phyloP scores from a whole-genome alignment of 2,113 vertebrate species.

The Limanda limanda region DNA sequence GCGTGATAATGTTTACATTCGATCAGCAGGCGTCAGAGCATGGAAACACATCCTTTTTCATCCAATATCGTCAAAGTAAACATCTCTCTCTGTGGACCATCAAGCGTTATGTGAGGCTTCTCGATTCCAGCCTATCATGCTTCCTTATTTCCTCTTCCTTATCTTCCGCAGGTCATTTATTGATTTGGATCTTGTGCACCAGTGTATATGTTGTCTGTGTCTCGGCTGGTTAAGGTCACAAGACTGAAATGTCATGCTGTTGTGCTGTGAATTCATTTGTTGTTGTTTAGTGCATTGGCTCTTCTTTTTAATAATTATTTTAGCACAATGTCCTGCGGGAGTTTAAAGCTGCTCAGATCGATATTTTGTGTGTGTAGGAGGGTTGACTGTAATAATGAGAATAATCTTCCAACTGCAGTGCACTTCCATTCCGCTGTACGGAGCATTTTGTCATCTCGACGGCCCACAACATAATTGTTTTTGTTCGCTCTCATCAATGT shows the following conservation, averaged over 20 bases:
- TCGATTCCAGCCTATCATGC: constrained; percentile 11
- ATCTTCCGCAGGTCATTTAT: constrained; percentile 16
- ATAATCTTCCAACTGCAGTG: neutral
- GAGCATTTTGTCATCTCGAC: too few relatives aligned
- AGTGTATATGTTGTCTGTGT: neutral
- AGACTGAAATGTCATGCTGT: neutral
- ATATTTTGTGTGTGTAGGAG: too few relatives aligned
- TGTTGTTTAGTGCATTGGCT: neutral
- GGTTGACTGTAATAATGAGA: too few relatives aligned
- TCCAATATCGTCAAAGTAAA: constrained; percentile 37
- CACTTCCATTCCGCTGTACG: too few relatives aligned
- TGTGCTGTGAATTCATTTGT: neutral
- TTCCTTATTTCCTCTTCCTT: constrained; percentile 19
- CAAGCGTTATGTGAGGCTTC: constrained; percentile 19
- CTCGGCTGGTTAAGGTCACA: neutral
- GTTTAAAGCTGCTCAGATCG: neutral
- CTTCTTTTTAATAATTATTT: neutral
- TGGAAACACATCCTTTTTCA: constrained; percentile 13
- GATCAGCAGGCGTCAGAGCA: constrained; percentile 23
- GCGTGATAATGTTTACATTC: constrained; percentile 44
- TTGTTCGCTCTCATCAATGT: too few relatives aligned
- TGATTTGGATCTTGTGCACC: constrained; percentile 20
- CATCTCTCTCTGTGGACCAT: constrained; percentile 37
- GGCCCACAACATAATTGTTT: too few relatives aligned
- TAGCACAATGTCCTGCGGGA: neutral